phyloP scores from a whole-genome alignment of 2,888 invertebrate species.

The Apamea epomidion region DNA sequence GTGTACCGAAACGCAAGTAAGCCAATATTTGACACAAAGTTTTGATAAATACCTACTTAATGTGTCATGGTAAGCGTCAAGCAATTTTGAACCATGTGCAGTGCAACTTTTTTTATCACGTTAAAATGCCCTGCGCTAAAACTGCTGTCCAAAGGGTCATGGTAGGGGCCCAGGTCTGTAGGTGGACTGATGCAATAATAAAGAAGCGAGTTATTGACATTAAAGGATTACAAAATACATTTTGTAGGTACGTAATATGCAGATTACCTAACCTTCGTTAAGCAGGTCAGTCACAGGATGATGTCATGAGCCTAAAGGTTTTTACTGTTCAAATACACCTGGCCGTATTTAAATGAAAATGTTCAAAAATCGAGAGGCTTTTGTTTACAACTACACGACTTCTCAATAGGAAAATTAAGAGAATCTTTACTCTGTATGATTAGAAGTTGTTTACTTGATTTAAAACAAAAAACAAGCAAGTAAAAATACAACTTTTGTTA shows the following conservation, averaged over 20 bases:
- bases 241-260: background rate
- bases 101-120: background rate
- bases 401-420: background rate
- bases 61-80: background rate
- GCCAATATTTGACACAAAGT: too few relatives aligned
- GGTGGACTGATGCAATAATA: constrained; percentile 1
- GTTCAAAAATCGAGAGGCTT: background rate
- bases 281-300: constrained; percentile 37
- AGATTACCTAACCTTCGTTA: constrained; percentile 37
- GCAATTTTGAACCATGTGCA: background rate
- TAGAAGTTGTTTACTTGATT: background rate
- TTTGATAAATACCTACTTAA: too few relatives aligned
- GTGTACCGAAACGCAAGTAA: too few relatives aligned
- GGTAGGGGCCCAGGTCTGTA: background rate
- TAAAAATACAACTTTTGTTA: background rate
- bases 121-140: background rate
- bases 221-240: constrained; percentile 3
- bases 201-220: constrained; percentile 6
- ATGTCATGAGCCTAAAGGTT: constrained; percentile 33
- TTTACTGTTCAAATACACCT: background rate
- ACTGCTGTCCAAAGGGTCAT: background rate
- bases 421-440: background rate
- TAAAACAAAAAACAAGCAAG: background rate
- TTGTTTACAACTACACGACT: background rate
- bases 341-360: background rate